Percentiles rank a stretch among this genome's conserved stretches.
Evolutionary conservation across 2,797 vertebrate genomes (phyloP).

Genomic region (Hoplostethus atlanticus): DNA sequence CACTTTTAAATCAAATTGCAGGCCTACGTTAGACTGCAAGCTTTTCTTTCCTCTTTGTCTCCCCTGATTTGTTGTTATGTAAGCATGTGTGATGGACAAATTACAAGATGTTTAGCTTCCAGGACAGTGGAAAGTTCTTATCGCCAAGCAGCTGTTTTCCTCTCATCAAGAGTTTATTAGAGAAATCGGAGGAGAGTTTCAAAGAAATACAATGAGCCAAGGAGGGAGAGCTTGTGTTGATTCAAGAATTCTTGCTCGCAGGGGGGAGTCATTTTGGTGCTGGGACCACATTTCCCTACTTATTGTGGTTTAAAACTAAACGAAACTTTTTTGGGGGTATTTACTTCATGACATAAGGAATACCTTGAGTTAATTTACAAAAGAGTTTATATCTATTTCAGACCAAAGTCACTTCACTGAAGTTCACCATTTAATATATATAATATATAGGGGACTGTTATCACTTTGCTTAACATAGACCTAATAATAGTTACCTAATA

Average conservation of each 20-base stretch:
- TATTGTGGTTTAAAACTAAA: neutral
- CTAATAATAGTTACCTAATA: neutral
- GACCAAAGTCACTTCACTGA: neutral
- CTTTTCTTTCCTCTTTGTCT: constrained; percentile 2
- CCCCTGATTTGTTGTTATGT: neutral
- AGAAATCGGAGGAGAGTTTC: constrained; percentile 46
- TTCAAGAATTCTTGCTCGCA: constrained; percentile 12
- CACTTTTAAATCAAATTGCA: constrained; percentile 5
- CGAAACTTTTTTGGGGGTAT: neutral
- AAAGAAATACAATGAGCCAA: constrained; percentile 25
- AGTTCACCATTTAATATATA: neutral
- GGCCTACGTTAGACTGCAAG: neutral
- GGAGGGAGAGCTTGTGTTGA: constrained; percentile 9
- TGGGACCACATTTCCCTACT: constrained; percentile 20
- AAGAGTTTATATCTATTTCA: no score
- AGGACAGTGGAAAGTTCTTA: constrained; percentile 35
- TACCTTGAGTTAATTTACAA: no score
- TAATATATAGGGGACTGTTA: neutral
- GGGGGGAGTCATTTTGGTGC: constrained; percentile 14
- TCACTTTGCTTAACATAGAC: neutral
- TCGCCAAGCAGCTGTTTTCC: constrained; percentile 22
- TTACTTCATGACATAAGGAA: neutral
- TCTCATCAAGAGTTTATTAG: constrained; percentile 55
- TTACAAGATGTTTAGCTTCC: constrained; percentile 12
- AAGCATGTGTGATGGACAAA: constrained; percentile 11